A percentile compares a stretch with the other conserved stretches of the same genome.
These are phyloP conservation scores for Caenorhabditis macrosperma DNA, from an alignment of 2,888 invertebrate species.

Conservation along the genomic window DNA sequence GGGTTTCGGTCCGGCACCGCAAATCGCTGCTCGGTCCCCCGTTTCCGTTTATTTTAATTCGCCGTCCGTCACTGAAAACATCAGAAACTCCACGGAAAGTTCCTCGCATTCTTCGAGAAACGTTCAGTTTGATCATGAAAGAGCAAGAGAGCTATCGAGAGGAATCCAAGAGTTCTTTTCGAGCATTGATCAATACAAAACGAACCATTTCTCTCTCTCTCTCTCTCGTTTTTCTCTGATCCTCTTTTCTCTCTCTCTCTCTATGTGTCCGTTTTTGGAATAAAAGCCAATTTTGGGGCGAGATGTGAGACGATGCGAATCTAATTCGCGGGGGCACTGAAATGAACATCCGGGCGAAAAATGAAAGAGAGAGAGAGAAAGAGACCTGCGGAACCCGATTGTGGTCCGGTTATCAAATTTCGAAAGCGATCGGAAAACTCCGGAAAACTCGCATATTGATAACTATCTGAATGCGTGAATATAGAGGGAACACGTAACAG, in stretches of 20 bases:
- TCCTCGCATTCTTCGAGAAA: neutral
- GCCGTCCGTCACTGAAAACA: neutral
- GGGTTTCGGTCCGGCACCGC: constrained; percentile 5
- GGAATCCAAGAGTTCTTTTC: neutral
- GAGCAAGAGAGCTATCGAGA: neutral
- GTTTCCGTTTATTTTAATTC: no score
- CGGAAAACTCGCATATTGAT: no score
- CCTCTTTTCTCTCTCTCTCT: neutral
- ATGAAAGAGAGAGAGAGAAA: no score
- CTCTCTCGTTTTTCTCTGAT: neutral
- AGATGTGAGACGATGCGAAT: constrained; percentile 34
- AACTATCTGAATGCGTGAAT: no score
- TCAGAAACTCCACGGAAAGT: no score
- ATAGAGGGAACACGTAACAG: no score
- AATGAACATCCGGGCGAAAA: constrained; percentile 42
- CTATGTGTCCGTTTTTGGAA: neutral
- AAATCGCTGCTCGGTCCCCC: neutral
- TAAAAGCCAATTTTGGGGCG: neutral
- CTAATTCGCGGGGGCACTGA: constrained; percentile 18
- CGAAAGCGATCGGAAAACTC: neutral
- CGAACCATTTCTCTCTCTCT: neutral
- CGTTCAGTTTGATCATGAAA: neutral
- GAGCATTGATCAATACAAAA: neutral
- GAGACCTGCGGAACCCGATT: neutral
- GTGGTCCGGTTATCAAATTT: constrained; percentile 4